Evolutionary conservation across 92 coral and sea anemone species (phyloP).

Genomic region (Palythoa heliodiscus): DNA sequence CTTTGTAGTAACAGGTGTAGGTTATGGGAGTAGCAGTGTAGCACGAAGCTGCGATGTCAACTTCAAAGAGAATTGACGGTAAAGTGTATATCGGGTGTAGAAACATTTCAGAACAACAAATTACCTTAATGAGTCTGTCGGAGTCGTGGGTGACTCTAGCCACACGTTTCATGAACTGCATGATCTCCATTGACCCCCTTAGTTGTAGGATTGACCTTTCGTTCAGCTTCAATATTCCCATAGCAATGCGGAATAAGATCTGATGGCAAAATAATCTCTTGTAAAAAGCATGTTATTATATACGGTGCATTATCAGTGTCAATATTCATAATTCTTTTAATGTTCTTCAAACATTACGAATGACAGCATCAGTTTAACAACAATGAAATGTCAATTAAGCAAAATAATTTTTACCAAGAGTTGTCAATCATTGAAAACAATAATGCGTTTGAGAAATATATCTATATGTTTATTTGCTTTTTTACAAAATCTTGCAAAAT

Average conservation of each 20-base stretch:
- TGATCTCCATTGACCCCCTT: constrained; percentile 80
- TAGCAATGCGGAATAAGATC: constrained; percentile 82
- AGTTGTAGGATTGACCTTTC: constrained; percentile 72
- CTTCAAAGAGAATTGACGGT: no score
- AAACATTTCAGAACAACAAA: no score
- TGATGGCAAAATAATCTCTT: constrained; percentile 10
- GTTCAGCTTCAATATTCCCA: constrained; percentile 78
- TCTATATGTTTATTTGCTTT: no score
- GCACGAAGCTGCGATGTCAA: no score
- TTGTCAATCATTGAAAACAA: background rate
- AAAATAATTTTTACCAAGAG: no score
- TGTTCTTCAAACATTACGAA: background rate
- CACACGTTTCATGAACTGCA: constrained; percentile 87
- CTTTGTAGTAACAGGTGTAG: no score
- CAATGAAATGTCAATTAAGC: background rate
- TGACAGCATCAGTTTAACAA: background rate
- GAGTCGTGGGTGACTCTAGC: constrained; percentile 86
- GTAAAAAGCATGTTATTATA: background rate
- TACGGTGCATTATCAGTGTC: background rate
- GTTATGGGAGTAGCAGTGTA: no score
- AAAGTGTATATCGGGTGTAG: no score
- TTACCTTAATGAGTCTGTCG: constrained; percentile 82
- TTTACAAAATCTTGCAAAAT: no score
- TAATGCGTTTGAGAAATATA: background rate
- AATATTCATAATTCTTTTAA: background rate